A percentile compares a stretch with the other conserved stretches of the same genome.
phyloP scores from a whole-genome alignment of 2,888 invertebrate genomes.

The Lasioglossum malachurum region DNA sequence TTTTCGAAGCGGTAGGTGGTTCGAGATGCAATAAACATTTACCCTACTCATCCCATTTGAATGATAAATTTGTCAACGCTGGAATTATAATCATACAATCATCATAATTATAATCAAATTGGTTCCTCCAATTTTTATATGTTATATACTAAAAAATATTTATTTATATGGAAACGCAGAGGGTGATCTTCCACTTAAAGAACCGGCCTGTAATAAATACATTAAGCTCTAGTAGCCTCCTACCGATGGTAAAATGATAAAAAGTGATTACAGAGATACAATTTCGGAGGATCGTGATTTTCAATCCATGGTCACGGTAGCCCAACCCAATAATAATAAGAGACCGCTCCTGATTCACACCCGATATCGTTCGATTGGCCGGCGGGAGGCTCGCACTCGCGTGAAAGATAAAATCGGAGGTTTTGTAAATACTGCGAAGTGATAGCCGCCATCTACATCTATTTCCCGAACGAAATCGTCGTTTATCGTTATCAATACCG shows the following conservation, averaged over 20 bases:
- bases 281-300: not conserved
- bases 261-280: not conserved
- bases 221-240: constrained; percentile 11
- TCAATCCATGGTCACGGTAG: not conserved
- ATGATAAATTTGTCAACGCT: not conserved
- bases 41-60: not conserved
- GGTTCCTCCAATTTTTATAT: too few species aligned
- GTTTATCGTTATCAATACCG: constrained; percentile 60
- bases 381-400: not conserved
- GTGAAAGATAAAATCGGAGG: constrained; percentile 14
- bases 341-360: not conserved
- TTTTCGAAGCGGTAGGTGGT: not conserved
- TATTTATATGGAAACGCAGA: not conserved
- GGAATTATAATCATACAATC: not conserved
- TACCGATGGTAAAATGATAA: not conserved
- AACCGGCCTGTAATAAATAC: constrained; percentile 5
- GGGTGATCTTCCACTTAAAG: not conserved
- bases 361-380: not conserved
- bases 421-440: constrained; percentile 30
- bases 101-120: too few species aligned
- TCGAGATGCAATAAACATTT: not conserved
- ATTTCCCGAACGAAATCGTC: constrained; percentile 16
- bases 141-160: not conserved
- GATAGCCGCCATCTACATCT: constrained; percentile 27
- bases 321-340: not conserved